Base-by-base conservation (phyloP, 2,113 vertebrate genomes). In the Nematolebias whitei region DNA sequence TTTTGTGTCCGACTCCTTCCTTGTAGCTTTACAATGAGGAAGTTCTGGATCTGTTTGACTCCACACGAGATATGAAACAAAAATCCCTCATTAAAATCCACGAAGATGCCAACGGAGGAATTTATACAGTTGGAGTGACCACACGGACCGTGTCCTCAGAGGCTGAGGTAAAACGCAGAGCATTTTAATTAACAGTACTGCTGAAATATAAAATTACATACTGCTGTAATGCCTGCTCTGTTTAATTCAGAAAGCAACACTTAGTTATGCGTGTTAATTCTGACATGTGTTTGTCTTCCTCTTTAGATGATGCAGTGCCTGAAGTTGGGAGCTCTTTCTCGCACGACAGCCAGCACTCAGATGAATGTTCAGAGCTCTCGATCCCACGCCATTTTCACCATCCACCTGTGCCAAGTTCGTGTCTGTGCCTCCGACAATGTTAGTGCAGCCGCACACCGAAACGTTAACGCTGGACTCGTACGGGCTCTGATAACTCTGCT, bases 321-420 rank as follows among this genome's bases (percentile, higher is more conserved):
- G 87, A 98, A 99, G 87, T 79, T 98, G 80, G 97, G 97, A 0
- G 97, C 97, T 71, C 85, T 99, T 67, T 99, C 94, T 53, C 95
- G 97, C 56, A 98, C 96, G 74, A 99, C 97, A 0, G 97, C 96
- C 69, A 99, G 97, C 87, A 99, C 97, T 12, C 97, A 99, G 92
- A 99, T 99, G 97, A 99, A 99, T 2, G 97, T 99, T 23, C 97
- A 99, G 92, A 99, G 97, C 90, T 99, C 97, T 0, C 94, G 97
- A 2, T 99, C 97, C 0, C 97, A 99, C 20, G 97, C 97, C 26
- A 98, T 99, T 86, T 99, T 99, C 88, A 99, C 97, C 29, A 94
- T 99, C 60, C 96, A 99, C 71, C 68, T 99, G 79, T 97, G 96
- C 92, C 97, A 99, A 83, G 96, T 96, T 73, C 92, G 97, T 32